A percentile compares a stretch with the other conserved stretches of the same genome.
phyloP scores from a whole-genome alignment of 1,140 invertebrate genomes.

The Yoshiicerus persimilis region DNA sequence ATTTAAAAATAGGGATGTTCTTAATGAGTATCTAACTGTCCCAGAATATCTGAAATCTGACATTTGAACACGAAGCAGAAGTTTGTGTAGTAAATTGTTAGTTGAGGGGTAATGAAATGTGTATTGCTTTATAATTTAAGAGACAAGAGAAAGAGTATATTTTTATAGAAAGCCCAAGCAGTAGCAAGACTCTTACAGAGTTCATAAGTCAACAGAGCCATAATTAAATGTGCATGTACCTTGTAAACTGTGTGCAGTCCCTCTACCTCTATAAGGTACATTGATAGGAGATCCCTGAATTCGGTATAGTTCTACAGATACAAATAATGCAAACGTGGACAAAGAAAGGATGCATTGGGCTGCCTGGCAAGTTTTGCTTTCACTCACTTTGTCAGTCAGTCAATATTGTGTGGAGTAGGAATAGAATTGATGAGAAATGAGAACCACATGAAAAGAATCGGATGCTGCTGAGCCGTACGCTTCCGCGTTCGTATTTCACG shows the following conservation, averaged over 20 bases:
- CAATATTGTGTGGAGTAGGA: neutral
- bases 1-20: neutral
- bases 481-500: slow-evolving; percentile 21
- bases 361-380: neutral
- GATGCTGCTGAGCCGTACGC: slow-evolving; percentile 31
- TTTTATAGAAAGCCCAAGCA: neutral
- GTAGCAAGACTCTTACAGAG: neutral
- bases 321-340: neutral
- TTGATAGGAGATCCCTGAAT: too few relatives aligned
- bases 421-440: slow-evolving; percentile 18
- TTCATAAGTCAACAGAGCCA: neutral
- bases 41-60: neutral
- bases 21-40: neutral
- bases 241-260: too few relatives aligned
- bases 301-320: neutral
- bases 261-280: too few relatives aligned
- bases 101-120: neutral
- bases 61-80: neutral
- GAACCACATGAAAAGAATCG: slow-evolving; percentile 41
- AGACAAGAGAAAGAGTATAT: neutral
- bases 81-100: neutral
- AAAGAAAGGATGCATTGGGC: neutral
- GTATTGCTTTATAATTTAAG: neutral
- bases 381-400: neutral
- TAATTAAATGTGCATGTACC: neutral